phyloP scores from a whole-genome alignment of 2,113 vertebrate genomes.

The Pteruthius melanotis region DNA sequence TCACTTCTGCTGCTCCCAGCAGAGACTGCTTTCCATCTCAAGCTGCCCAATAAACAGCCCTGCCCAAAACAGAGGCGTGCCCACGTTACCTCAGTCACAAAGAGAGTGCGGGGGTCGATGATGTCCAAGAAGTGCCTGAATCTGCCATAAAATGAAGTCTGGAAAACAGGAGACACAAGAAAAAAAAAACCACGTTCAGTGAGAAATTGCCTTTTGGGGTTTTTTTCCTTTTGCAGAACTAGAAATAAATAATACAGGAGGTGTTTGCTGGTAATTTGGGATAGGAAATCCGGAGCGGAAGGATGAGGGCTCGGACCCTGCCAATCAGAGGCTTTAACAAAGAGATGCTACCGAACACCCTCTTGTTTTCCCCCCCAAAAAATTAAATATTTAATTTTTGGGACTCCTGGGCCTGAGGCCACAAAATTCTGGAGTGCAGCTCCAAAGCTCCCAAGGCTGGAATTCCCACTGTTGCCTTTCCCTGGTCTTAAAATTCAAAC shows the following conservation, averaged over 20 bases:
- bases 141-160: conserved; percentile 85
- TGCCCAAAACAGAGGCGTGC: accelerated
- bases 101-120: conserved; percentile 89
- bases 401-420: not conserved
- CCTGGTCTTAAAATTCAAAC: no score
- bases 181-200: not conserved
- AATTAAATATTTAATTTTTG: not conserved
- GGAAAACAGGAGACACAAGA: not conserved
- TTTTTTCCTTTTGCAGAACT: not conserved
- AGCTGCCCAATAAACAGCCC: not conserved
- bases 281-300: not conserved
- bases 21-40: not conserved
- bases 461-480: no score
- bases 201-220: not conserved
- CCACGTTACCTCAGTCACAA: conserved; percentile 85
- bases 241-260: not conserved
- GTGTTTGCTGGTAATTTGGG: no score
- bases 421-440: not conserved
- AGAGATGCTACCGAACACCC: not conserved
- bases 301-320: not conserved
- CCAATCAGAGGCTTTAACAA: not conserved
- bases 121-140: conserved; percentile 93
- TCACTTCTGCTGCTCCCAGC: not conserved
- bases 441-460: not conserved
- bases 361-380: not conserved